These are phyloP conservation scores for Phodopus roborovskii DNA, from an alignment of 2,113 vertebrate species.

Conservation along the genomic window DNA sequence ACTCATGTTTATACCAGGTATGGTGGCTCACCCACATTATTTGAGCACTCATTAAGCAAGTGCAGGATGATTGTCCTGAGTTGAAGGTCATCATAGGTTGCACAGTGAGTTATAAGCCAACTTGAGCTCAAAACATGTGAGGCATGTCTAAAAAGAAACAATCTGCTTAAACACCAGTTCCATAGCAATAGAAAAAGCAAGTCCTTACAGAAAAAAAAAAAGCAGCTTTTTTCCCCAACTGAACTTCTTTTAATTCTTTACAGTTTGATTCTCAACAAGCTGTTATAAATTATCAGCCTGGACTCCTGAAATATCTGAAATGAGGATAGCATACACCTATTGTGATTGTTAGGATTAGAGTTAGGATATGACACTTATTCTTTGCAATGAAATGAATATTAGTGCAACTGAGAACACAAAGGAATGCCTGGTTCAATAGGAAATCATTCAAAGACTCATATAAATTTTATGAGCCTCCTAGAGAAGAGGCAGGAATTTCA, in stretches of 20 bases:
- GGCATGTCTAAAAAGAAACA: background rate
- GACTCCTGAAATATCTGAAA: conserved; percentile 55
- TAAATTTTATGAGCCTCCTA: background rate
- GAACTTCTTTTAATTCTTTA: background rate
- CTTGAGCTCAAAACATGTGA: background rate
- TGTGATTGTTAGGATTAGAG: conserved; percentile 47
- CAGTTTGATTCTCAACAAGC: background rate
- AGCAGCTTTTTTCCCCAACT: background rate
- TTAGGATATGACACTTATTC: conserved; percentile 49
- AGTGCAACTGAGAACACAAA: conserved; percentile 32
- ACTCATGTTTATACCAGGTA: background rate
- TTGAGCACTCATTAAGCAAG: no score
- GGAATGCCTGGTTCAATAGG: background rate
- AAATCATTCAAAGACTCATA: conserved; percentile 32
- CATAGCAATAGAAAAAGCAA: background rate
- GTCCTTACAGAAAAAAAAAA: background rate
- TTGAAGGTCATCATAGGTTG: background rate
- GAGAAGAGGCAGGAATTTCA: background rate
- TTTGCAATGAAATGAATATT: conserved; percentile 47
- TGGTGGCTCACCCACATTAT: background rate
- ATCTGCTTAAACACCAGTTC: background rate
- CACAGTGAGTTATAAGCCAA: background rate
- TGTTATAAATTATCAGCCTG: conserved; percentile 56
- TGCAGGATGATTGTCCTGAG: background rate
- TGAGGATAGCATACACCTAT: conserved; percentile 30